Evolutionary conservation across 2,797 vertebrate species (phyloP).

Genomic region (Pseudocheirus occidentalis): DNA sequence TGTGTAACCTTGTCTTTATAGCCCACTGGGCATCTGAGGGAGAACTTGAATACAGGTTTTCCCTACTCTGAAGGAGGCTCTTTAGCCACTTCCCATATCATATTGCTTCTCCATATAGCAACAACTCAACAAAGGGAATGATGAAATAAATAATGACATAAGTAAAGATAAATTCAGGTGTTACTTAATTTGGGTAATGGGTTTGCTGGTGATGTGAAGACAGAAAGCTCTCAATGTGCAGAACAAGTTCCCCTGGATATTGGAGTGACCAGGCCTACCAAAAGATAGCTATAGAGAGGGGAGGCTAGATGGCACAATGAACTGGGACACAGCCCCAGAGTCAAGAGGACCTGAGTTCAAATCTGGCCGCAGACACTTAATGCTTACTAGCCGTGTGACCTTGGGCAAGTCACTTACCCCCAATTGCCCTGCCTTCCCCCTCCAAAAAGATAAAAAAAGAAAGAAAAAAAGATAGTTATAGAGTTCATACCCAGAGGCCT

Average conservation of each 20-base stretch:
- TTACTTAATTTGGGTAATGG: not conserved
- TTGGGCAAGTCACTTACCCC: too few species aligned
- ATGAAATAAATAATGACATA: not conserved
- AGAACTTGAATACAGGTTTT: not conserved
- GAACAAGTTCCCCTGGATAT: not conserved
- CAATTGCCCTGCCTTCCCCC: too few species aligned
- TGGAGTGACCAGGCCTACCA: too few species aligned
- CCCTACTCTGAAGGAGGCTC: not conserved
- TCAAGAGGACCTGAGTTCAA: too few species aligned
- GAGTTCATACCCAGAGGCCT: not conserved
- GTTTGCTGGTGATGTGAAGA: not conserved
- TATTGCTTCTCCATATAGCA: conserved; percentile 53
- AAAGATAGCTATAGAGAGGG: not conserved
- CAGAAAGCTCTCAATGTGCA: not conserved
- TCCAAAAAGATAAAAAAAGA: too few species aligned
- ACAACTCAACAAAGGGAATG: not conserved
- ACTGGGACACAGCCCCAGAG: too few species aligned
- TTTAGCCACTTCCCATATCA: not conserved
- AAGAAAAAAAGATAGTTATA: too few species aligned
- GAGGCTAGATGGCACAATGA: too few species aligned
- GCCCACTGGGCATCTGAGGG: not conserved
- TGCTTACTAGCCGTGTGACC: too few species aligned
- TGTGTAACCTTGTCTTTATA: not conserved
- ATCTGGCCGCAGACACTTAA: too few species aligned
- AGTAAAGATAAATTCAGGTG: not conserved